Conservation (phyloP, 2,888 invertebrate species). For the Autographa gamma region DNA sequence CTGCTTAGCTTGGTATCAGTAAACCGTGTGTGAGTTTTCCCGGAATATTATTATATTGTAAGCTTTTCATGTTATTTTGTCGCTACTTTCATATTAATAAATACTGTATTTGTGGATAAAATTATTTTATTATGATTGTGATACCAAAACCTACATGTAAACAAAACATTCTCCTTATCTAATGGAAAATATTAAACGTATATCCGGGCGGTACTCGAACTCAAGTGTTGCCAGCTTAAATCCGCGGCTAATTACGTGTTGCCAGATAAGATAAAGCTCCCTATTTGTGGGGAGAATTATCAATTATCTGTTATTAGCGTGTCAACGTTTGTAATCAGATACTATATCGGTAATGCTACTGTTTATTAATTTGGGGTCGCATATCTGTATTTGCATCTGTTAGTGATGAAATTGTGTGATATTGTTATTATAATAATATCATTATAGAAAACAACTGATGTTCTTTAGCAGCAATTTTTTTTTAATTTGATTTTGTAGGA, state of each 20-base stretch:
- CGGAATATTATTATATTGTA: no score
- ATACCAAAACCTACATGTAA: background rate
- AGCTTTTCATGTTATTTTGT: no score
- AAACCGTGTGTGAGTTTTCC: no score
- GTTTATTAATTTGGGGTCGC: conserved; percentile 76
- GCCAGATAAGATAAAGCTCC: conserved; percentile 80
- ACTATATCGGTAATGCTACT: conserved; percentile 70
- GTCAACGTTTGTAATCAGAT: conserved; percentile 55
- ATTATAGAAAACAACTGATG: background rate
- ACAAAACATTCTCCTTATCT: background rate
- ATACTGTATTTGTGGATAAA: no score
- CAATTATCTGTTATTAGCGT: conserved; percentile 66
- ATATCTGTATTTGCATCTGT: conserved; percentile 54
- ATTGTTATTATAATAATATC: conserved; percentile 8
- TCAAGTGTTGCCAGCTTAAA: conserved; percentile 73
- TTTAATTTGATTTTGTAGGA: no score
- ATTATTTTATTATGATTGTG: background rate
- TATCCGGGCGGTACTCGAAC: conserved; percentile 56
- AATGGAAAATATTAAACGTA: conserved; percentile 52
- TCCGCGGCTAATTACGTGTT: conserved; percentile 80
- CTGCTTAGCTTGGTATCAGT: no score
- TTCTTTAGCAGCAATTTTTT: no score
- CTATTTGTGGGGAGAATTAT: conserved; percentile 63
- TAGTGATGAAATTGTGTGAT: conserved; percentile 27
- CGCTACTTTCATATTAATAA: no score